Evolutionary conservation across 2,113 vertebrate species (phyloP), one percentile per base, ranked within the genome.

Genomic region (Azemiops feae): DNA sequence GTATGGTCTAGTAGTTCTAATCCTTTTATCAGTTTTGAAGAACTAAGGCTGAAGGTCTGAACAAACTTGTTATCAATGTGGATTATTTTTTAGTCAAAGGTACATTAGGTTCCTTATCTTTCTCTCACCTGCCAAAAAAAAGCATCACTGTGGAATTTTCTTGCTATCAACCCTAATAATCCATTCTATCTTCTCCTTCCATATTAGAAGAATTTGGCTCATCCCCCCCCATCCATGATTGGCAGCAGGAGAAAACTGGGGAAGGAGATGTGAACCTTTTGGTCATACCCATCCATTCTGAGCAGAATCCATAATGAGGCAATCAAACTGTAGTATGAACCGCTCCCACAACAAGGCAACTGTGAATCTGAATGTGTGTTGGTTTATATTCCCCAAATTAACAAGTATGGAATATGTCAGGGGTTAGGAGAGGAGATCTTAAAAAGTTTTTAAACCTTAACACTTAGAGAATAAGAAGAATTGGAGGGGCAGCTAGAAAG

Each of bases 311-410:
- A 30, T n/a, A 87, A 30, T 22, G 43, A 91, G 93, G 85, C 55
- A 88, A 93, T 86, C 92, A 30, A 90, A 92, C 92, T n/a, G 5
- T 9, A 64, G 87, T 92, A 87, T 92, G 91, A 88, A 27, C 45
- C 57, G 74, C 91, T 95, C 94, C 30, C 25, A 20, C 47, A 90
- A 92, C 64, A 93, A 94, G 52, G 30, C 92, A 45, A 23, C 90
- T 95, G 50, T 5, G 34, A 94, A 93, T 96, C 92, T 64, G 86
- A 53, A 64, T 54, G 92, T 95, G 94, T 96, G 92, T 12, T 92
- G n/a, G 27, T 25, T 90, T 89, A 30, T 22, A 52, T 81, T 53
- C 86, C 39, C 43, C 12, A 74, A 88, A 89, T 14, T 30, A 30
- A 74, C 27, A n/a, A 10, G 20, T 14, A 39, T 55, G 43, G n/a